Evolutionary conservation across 2,113 vertebrate species (phyloP), one percentile per base, ranked within the genome.

Genomic region (Lontra canadensis): DNA sequence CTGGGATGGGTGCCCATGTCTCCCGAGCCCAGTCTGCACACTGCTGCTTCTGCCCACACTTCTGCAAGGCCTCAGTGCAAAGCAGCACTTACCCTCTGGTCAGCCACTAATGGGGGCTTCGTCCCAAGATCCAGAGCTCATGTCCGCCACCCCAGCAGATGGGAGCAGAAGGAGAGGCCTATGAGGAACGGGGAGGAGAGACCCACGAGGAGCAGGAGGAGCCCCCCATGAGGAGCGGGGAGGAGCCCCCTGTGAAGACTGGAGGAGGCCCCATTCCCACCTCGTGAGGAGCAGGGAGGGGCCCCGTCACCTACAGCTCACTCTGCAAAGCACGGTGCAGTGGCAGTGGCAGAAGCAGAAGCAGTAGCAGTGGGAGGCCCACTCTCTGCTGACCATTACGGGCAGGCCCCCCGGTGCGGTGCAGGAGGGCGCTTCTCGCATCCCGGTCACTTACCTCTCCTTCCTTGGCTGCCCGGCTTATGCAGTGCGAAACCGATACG

Each of bases 321-420:
- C 99, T 98, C 99, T 99, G 99, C 99, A 99, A 98, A 99, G 98
- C 98, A 99, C 49, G 98, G 99, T 97, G 94, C 99, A 99, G 98
- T 99, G 98, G 95, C 99, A 99, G 98, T 99, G 98, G 95, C 99
- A 99, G 98, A 99, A 99, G 99, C 99, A 99, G 98, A 99, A 96
- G 98, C 99, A 99, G 98, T 99, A 99, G 98, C 99, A 99, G 98
- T 99, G 99, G 98, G 99, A 99, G 96, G 99, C 97, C 99, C 99
- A 99, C 98, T 99, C 99, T 98, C 99, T 98, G 99, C 99, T 99
- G 98, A 99, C 98, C 99, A 99, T 99, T 96, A 98, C 97, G 98
- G 21, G 98, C 87, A 65, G 95, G 95, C 90, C 98, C 90, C 96
- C 2, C 47, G 94, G 97, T 52, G 6, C 96, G 1, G 92, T 94